A percentile compares a stretch with the other conserved stretches of the same genome.
phyloP scores from a whole-genome alignment of 2,888 invertebrate species.

The Parasteatoda lunata region DNA sequence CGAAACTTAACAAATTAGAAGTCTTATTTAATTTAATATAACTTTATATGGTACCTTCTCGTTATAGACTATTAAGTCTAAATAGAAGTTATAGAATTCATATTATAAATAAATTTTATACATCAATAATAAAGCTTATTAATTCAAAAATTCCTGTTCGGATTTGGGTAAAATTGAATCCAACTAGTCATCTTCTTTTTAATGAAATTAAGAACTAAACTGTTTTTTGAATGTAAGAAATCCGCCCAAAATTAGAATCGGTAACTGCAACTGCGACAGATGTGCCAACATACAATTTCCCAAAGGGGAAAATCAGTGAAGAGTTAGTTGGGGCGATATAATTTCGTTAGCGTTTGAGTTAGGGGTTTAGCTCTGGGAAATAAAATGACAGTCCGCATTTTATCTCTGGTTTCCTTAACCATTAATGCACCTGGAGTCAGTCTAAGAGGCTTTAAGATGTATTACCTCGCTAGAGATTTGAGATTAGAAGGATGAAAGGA shows the following conservation, averaged over 20 bases:
- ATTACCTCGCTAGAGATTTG: not conserved
- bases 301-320: slow-evolving; percentile 26
- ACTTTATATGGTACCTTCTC: too few species aligned
- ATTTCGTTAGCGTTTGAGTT: slow-evolving; percentile 42
- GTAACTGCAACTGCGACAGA: slow-evolving; percentile 15
- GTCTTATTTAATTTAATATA: too few species aligned
- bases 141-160: too few species aligned
- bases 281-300: slow-evolving; percentile 33
- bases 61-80: too few species aligned
- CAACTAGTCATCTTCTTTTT: too few species aligned
- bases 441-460: not conserved
- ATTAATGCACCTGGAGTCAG: slow-evolving; percentile 28
- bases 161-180: too few species aligned
- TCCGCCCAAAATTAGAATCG: slow-evolving; percentile 22
- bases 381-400: slow-evolving; percentile 22
- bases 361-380: not conserved
- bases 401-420: slow-evolving; percentile 1
- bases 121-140: too few species aligned
- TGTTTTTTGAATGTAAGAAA: slow-evolving; percentile 13
- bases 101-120: too few species aligned
- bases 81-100: too few species aligned
- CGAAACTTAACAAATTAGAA: too few species aligned
- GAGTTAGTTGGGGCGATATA: slow-evolving; percentile 23
- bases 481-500: not conserved
- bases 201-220: not conserved